Conservation (phyloP, 2,888 invertebrate genomes). For the Abscondita cerata region DNA sequence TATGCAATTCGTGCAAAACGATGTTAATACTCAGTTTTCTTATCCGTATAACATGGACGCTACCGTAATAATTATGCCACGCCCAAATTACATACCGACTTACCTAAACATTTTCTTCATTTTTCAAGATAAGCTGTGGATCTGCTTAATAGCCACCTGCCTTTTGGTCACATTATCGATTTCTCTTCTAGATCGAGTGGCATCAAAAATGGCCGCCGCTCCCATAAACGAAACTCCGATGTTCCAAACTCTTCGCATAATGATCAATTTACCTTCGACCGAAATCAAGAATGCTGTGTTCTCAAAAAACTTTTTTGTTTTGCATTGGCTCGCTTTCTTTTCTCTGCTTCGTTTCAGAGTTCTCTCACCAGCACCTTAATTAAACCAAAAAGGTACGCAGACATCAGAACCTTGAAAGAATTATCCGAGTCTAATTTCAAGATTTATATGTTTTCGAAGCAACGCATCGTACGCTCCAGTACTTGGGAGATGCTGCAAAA, state of each 20-base stretch:
- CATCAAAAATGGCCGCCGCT: not conserved
- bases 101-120: slow-evolving; percentile 3
- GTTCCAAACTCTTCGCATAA: not conserved
- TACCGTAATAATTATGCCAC: not conserved
- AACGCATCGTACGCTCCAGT: not conserved
- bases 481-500: too few species aligned
- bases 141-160: not conserved
- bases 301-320: too few species aligned
- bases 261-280: not conserved
- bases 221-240: not conserved
- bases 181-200: not conserved
- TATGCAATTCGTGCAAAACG: not conserved
- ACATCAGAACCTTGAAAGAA: not conserved
- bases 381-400: too few species aligned
- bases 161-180: not conserved
- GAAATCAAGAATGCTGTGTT: too few species aligned
- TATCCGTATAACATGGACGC: slow-evolving; percentile 5
- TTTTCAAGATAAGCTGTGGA: not conserved
- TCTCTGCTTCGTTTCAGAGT: not conserved
- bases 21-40: not conserved
- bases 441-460: not conserved
- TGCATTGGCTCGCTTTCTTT: too few species aligned
- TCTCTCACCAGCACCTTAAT: too few species aligned
- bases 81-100: not conserved
- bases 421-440: not conserved